Conservation (phyloP, 2,888 invertebrate genomes). For the Antheraea assamensis region DNA sequence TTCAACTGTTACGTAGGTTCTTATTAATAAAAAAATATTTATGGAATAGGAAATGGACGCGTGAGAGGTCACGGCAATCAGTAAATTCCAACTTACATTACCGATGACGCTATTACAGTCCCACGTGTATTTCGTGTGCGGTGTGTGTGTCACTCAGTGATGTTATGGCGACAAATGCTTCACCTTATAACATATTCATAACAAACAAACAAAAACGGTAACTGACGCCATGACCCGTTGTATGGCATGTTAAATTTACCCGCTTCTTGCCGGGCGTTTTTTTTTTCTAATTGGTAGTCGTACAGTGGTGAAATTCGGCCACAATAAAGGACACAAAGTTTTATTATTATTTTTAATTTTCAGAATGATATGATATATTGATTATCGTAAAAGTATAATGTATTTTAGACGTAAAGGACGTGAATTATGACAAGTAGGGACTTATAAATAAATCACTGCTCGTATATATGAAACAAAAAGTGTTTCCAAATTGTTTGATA, state of each 20-base stretch:
- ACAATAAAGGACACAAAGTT: no score
- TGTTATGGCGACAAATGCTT: conserved; percentile 34
- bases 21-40: conserved; percentile 10
- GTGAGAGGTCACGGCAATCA: conserved; percentile 38
- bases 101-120: conserved; percentile 34
- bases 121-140: conserved; percentile 27
- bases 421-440: no score
- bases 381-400: no score
- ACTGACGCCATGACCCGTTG: not conserved
- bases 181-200: not conserved
- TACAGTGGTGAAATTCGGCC: no score
- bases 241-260: not conserved
- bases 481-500: no score
- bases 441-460: no score
- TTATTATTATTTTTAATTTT: no score
- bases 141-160: conserved; percentile 30
- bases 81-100: conserved; percentile 32
- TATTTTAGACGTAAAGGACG: no score
- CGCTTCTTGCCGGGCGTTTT: no score
- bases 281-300: no score
- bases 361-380: no score
- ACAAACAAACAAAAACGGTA: not conserved
- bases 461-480: no score
- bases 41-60: conserved; percentile 10
- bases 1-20: not conserved